These are phyloP conservation scores for Psephotus haematonotus DNA, from an alignment of 2,113 vertebrate species.

Conservation along the genomic window DNA sequence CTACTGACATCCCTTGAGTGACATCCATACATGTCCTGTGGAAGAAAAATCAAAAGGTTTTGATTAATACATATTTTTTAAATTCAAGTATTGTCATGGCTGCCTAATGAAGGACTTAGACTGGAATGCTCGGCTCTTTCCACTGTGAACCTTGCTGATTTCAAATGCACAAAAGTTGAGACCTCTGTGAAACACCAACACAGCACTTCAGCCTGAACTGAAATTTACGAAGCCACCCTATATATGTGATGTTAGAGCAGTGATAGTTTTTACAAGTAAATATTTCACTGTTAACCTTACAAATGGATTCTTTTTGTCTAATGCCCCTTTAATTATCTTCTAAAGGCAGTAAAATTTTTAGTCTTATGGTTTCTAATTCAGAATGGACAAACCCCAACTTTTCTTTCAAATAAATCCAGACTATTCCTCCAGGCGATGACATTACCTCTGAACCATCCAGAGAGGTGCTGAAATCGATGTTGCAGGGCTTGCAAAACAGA, in stretches of 20 bases:
- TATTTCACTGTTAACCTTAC: neutral
- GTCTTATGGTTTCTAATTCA: neutral
- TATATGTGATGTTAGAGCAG: neutral
- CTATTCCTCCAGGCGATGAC: neutral
- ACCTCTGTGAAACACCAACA: neutral
- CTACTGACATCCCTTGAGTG: neutral
- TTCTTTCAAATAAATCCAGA: neutral
- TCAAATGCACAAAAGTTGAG: neutral
- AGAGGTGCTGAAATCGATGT: neutral
- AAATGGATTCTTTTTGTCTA: neutral
- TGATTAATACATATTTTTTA: neutral
- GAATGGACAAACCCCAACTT: neutral
- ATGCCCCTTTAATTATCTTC: neutral
- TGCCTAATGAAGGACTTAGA: neutral
- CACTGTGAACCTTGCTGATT: neutral
- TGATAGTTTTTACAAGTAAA: neutral
- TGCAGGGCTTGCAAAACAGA: conserved; percentile 35
- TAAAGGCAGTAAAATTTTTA: neutral
- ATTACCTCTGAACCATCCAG: neutral
- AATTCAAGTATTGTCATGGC: neutral
- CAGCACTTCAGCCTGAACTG: neutral
- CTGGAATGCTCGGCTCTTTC: neutral
- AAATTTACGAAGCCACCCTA: neutral
- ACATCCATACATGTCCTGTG: rapidly evolving
- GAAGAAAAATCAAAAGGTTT: neutral